A percentile compares a stretch with the other conserved stretches of the same genome.
Evolutionary conservation across 2,888 invertebrate genomes (phyloP).

Genomic region (Abrostola triplasia): DNA sequence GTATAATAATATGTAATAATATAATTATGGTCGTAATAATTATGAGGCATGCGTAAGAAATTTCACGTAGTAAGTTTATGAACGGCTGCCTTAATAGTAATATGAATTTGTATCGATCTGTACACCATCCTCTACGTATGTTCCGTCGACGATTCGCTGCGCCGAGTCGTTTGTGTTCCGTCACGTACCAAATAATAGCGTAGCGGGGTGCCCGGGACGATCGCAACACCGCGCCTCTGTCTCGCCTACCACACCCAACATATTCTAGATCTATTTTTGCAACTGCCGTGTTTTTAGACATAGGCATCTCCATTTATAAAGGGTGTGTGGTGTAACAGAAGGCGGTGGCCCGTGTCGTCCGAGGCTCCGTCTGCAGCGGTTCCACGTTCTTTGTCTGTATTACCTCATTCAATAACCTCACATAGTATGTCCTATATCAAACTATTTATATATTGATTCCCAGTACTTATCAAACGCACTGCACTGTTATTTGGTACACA

Average conservation of each 20-base stretch:
- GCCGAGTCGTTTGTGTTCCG: conserved; percentile 58
- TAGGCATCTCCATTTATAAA: conserved; percentile 38
- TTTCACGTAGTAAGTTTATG: conserved; percentile 74
- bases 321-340: conserved; percentile 34
- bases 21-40: conserved; percentile 69
- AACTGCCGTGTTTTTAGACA: conserved; percentile 50
- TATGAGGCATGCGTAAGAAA: conserved; percentile 74
- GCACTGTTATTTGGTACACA: conserved; percentile 87
- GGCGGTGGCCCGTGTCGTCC: conserved; percentile 36
- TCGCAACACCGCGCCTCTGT: conserved; percentile 26
- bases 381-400: conserved; percentile 73
- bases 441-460: conserved; percentile 72
- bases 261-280: conserved; percentile 56
- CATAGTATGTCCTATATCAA: conserved; percentile 71
- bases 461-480: conserved; percentile 83
- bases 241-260: conserved; percentile 40
- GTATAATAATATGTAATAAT: conserved; percentile 66
- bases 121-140: conserved; percentile 73
- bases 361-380: conserved; percentile 60
- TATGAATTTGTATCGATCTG: conserved; percentile 71
- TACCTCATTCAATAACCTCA: conserved; percentile 86
- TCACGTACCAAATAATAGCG: conserved; percentile 86
- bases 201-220: conserved; percentile 59
- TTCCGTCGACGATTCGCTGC: conserved; percentile 61
- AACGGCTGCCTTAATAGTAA: conserved; percentile 83